Percentiles rank a stretch among this genome's conserved stretches.
phyloP scores from a whole-genome alignment of 2,888 invertebrate species.

The Imbricaverruca yamaguchii region DNA sequence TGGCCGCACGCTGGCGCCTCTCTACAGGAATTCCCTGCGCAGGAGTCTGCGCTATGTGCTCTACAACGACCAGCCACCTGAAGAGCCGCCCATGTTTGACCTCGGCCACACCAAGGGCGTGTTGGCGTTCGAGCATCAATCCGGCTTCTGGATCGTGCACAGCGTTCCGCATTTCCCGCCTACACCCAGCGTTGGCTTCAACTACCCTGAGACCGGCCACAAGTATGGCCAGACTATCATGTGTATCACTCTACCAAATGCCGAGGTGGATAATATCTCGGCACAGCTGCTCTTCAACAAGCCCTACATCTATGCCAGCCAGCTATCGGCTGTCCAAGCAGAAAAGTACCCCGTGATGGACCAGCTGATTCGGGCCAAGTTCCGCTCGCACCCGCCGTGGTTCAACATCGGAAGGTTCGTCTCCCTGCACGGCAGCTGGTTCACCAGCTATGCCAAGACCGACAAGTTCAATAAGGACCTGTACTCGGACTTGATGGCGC shows the following conservation, averaged over 20 bases:
- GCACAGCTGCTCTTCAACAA: constrained; percentile 70
- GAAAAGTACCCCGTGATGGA: constrained; percentile 50
- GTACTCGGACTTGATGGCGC: constrained; percentile 71
- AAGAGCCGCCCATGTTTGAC: constrained; percentile 48
- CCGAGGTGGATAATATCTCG: constrained; percentile 54
- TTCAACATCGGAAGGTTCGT: constrained; percentile 53
- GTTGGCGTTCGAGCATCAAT: constrained; percentile 58
- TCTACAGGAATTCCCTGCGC: not conserved
- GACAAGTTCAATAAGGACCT: constrained; percentile 69
- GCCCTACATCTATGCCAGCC: constrained; percentile 61
- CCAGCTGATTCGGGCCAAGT: constrained; percentile 32
- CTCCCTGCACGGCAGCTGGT: constrained; percentile 53
- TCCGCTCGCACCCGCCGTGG: constrained; percentile 50
- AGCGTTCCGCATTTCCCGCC: constrained; percentile 84
- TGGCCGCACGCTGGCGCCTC: not conserved
- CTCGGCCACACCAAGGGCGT: constrained; percentile 89
- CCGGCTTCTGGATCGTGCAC: constrained; percentile 85
- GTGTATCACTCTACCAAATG: constrained; percentile 67
- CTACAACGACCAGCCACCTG: constrained; percentile 83
- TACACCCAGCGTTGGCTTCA: constrained; percentile 37
- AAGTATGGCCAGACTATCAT: constrained; percentile 78
- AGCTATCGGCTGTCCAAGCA: constrained; percentile 54
- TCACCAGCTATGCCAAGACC: constrained; percentile 77
- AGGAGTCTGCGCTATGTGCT: constrained; percentile 48
- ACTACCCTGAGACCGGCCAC: constrained; percentile 50